phyloP scores from a whole-genome alignment of 2,113 vertebrate species.

The Mirza zaza region DNA sequence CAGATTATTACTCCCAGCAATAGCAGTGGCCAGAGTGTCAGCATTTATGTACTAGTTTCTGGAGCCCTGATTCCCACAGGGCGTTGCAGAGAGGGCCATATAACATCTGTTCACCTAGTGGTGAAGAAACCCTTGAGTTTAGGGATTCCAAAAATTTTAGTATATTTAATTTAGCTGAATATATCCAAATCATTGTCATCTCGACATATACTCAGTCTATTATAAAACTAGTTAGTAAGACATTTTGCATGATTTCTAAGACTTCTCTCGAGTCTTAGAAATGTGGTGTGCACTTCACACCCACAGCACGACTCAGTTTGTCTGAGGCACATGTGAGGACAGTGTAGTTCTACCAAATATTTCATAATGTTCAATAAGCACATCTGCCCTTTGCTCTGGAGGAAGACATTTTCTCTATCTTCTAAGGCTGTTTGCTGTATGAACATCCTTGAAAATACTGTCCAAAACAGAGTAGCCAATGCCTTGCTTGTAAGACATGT shows the following conservation, averaged over 20 bases:
- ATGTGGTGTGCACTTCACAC: no score
- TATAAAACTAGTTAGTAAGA: no score
- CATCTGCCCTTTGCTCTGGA: background rate
- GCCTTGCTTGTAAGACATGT: background rate
- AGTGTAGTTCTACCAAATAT: background rate
- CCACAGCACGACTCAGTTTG: no score
- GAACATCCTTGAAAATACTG: background rate
- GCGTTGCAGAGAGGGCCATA: background rate
- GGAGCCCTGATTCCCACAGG: background rate
- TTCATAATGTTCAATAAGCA: background rate
- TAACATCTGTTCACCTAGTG: background rate
- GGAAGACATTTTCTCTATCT: background rate
- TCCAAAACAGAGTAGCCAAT: background rate
- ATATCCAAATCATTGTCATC: no score
- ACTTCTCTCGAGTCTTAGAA: no score
- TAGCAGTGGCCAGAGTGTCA: background rate
- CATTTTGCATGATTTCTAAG: no score
- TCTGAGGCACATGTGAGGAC: no score
- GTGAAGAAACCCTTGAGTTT: background rate
- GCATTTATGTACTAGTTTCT: background rate
- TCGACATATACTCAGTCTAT: no score
- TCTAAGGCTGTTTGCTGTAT: background rate
- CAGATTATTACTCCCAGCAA: background rate
- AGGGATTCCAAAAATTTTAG: background rate
- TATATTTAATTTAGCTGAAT: no score